phyloP scores from a whole-genome alignment of 1,140 invertebrate species.

The Druon quercuslanigerum region DNA sequence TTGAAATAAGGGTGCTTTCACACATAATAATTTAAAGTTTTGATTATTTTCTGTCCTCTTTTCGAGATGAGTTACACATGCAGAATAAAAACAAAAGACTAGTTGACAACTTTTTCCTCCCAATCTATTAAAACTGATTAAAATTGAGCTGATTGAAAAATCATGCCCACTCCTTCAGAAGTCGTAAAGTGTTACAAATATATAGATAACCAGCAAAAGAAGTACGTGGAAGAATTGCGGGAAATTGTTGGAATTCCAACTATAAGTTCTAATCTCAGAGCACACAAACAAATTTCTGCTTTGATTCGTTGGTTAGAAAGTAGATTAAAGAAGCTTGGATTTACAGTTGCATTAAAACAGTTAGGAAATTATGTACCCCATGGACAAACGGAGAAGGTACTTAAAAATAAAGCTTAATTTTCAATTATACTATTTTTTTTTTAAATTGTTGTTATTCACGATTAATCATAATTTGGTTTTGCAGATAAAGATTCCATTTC shows the following conservation, averaged over 20 bases:
- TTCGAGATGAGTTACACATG: too few relatives aligned
- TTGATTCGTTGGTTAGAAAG: constrained; percentile 64
- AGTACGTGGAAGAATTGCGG: constrained; percentile 46
- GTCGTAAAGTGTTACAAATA: constrained; percentile 51
- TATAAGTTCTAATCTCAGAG: constrained; percentile 39
- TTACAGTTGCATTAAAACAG: constrained; percentile 73
- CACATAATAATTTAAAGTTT: too few relatives aligned
- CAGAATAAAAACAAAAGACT: background rate
- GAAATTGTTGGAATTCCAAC: constrained; percentile 44
- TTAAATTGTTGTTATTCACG: background rate
- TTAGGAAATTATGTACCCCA: background rate
- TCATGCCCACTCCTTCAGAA: constrained; percentile 51
- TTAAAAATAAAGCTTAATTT: background rate
- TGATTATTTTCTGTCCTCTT: too few relatives aligned
- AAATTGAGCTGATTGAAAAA: background rate
- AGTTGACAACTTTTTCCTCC: too few relatives aligned
- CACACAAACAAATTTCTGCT: constrained; percentile 34
- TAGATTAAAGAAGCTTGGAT: constrained; percentile 76
- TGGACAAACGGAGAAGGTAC: background rate
- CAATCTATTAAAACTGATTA: too few relatives aligned
- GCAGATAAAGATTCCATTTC: constrained; percentile 75
- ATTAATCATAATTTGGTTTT: constrained; percentile 20
- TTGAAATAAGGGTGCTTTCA: too few relatives aligned
- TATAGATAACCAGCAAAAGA: constrained; percentile 42
- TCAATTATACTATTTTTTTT: background rate